Percentiles rank a stretch among this genome's conserved stretches.
Conservation (phyloP, 1,140 invertebrate genomes). For the Drosophila rufa region DNA sequence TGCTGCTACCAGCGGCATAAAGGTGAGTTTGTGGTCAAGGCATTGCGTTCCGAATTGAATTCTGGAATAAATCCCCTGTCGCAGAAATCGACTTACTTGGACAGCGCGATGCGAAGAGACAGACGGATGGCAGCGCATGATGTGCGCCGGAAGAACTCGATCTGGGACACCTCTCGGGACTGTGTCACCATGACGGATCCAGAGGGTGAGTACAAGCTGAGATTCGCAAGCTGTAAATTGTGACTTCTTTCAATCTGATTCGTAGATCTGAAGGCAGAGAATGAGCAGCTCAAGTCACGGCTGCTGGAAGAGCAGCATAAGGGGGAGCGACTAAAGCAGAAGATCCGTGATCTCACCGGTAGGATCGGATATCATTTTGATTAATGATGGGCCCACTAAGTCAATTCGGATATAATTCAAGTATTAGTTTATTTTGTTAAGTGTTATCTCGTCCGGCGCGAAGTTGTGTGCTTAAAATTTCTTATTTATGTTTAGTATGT, state of each 20-base stretch:
- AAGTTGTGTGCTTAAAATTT: background rate
- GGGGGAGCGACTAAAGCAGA: slow-evolving; percentile 33
- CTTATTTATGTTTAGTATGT: slow-evolving; percentile 1
- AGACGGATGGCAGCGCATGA: slow-evolving; percentile 54
- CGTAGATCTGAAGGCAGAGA: background rate
- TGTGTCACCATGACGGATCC: slow-evolving; percentile 57
- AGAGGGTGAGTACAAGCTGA: background rate
- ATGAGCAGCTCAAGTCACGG: slow-evolving; percentile 42
- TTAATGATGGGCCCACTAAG: background rate
- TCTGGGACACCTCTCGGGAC: slow-evolving; percentile 20
- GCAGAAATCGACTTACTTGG: background rate
- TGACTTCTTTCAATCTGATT: too few species aligned
- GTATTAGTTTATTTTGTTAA: slow-evolving; percentile 21
- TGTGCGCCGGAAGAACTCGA: background rate
- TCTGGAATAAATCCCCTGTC: too few species aligned
- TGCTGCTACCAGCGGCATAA: too few species aligned
- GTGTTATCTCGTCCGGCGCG: slow-evolving; percentile 5
- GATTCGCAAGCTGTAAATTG: too few species aligned
- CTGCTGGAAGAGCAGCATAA: slow-evolving; percentile 45
- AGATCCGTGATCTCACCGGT: too few species aligned
- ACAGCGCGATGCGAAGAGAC: slow-evolving; percentile 46
- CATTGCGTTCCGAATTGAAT: too few species aligned
- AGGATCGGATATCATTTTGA: too few species aligned
- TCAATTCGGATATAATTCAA: background rate
- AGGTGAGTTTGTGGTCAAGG: too few species aligned